Conservation (phyloP, 2,888 invertebrate genomes). For the Hoplodrina blanda region DNA sequence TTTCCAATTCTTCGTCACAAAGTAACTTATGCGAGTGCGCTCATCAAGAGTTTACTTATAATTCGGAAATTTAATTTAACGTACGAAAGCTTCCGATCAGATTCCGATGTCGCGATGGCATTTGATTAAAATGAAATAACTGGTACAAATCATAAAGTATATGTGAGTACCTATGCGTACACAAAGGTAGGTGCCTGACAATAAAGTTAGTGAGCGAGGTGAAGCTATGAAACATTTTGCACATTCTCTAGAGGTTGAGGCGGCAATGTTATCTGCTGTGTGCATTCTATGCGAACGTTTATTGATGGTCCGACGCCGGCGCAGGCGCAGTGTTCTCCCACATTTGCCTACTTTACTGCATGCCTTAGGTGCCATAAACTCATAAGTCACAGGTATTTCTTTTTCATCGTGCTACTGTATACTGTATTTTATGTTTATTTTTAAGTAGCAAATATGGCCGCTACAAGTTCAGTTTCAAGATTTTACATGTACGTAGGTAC, state of each 20-base stretch:
- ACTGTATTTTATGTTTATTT: constrained; percentile 9
- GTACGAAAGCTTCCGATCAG: not conserved
- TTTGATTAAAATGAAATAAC: not conserved
- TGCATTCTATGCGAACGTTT: constrained; percentile 50
- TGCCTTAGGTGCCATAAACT: not conserved
- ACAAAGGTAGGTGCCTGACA: not conserved
- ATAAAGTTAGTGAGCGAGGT: constrained; percentile 2
- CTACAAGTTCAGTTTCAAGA: no score
- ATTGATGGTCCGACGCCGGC: constrained; percentile 37
- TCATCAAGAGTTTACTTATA: constrained; percentile 18
- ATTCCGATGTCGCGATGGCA: no score
- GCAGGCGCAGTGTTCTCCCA: constrained; percentile 1
- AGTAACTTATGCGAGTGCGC: constrained; percentile 7
- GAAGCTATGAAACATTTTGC: constrained; percentile 28
- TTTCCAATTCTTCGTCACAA: constrained; percentile 3
- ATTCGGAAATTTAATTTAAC: not conserved
- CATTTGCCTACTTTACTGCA: not conserved
- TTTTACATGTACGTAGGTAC: not conserved
- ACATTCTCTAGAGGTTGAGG: constrained; percentile 18
- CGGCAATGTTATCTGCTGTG: constrained; percentile 27
- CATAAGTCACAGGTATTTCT: constrained; percentile 3
- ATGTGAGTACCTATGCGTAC: not conserved
- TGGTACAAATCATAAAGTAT: not conserved
- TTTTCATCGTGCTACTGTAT: constrained; percentile 7
- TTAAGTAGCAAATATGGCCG: not conserved